These are phyloP conservation scores for Pseudomyrmex dendroicus DNA, from an alignment of 1,140 invertebrate species.

Conservation along the genomic window DNA sequence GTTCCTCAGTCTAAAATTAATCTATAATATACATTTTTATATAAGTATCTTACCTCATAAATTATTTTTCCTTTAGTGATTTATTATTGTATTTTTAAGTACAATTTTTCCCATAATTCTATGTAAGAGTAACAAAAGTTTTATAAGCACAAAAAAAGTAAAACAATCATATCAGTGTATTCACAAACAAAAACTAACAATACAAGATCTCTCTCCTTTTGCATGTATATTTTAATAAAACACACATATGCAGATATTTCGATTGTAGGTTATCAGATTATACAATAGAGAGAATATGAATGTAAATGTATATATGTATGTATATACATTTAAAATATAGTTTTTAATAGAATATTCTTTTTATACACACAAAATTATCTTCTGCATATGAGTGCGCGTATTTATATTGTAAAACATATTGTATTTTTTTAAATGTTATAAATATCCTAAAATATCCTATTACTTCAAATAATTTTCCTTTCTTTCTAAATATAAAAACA, in stretches of 20 bases:
- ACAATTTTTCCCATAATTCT: slow-evolving; percentile 48
- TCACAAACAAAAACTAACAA: slow-evolving; percentile 18
- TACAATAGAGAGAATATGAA: slow-evolving; percentile 14
- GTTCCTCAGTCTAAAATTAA: slow-evolving; percentile 65
- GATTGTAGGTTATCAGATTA: slow-evolving; percentile 42
- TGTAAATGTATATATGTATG: slow-evolving; percentile 17
- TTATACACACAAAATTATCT: no score
- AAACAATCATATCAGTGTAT: neutral
- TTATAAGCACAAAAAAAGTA: neutral
- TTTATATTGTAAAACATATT: slow-evolving; percentile 56
- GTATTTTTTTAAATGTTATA: slow-evolving; percentile 6
- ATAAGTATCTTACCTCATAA: slow-evolving; percentile 15
- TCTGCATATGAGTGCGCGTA: no score
- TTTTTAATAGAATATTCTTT: no score
- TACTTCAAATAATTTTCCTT: slow-evolving; percentile 37
- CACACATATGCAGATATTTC: neutral
- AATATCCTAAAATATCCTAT: neutral
- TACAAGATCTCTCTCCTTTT: slow-evolving; percentile 15
- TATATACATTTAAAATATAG: slow-evolving; percentile 26
- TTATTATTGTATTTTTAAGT: slow-evolving; percentile 50
- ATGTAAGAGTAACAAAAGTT: neutral
- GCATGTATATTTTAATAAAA: slow-evolving; percentile 27
- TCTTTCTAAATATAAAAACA: slow-evolving; percentile 30
- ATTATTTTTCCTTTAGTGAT: slow-evolving; percentile 36
- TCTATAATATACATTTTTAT: slow-evolving; percentile 50